These are phyloP conservation scores for Tetraneura akinire DNA, from an alignment of 1,140 invertebrate genomes.

Conservation along the genomic window DNA sequence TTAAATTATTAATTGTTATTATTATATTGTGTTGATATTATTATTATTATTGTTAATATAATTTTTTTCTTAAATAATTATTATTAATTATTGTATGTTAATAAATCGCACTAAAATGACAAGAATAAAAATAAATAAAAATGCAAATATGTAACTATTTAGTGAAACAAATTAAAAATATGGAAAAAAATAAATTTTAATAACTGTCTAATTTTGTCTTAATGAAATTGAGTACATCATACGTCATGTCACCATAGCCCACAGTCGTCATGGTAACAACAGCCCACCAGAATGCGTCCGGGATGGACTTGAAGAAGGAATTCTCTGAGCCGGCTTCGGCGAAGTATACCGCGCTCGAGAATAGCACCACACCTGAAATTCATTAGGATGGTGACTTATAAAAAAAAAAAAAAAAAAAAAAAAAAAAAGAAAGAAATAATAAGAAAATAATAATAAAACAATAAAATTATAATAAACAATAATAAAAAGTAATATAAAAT, in stretches of 20 bases:
- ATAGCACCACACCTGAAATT: conserved; percentile 92
- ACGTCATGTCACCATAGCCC: conserved; percentile 99
- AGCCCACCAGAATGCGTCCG: conserved; percentile 95
- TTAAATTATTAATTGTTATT: conserved; percentile 1
- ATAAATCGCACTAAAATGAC: conserved; percentile 34
- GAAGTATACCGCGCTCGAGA: conserved; percentile 98
- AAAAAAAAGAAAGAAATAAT: conserved; percentile 26
- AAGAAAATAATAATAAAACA: conserved; percentile 31
- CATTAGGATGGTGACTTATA: conserved; percentile 45
- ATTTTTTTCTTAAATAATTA: background rate
- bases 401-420: conserved; percentile 15
- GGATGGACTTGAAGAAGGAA: conserved; percentile 97
- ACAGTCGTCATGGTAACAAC: conserved; percentile 94
- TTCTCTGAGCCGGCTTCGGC: conserved; percentile 94
- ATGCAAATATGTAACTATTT: conserved; percentile 32
- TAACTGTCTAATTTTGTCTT: conserved; percentile 57
- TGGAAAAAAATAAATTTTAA: conserved; percentile 51
- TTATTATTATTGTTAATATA: conserved; percentile 23
- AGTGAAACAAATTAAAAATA: conserved; percentile 49
- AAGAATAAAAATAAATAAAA: conserved; percentile 26
- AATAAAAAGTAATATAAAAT: background rate
- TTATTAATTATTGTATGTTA: too few species aligned
- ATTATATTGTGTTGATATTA: background rate
- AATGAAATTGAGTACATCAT: conserved; percentile 77
- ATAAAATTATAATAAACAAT: too few species aligned